Evolutionary conservation across 2,113 vertebrate genomes (phyloP).

Genomic region (Narcine bancroftii): DNA sequence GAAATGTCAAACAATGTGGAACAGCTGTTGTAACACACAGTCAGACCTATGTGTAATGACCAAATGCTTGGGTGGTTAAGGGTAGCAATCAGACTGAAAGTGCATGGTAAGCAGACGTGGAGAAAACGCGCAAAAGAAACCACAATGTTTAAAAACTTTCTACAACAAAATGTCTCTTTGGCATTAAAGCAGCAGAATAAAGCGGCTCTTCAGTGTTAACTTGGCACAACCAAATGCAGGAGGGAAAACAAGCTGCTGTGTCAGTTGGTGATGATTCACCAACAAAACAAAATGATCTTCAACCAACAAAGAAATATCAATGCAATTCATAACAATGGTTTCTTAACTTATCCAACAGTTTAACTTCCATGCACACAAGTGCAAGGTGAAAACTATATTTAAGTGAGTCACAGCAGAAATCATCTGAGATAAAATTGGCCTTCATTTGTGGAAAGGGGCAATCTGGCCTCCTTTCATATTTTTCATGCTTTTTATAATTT

Average conservation of each 20-base stretch:
- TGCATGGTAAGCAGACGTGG: neutral
- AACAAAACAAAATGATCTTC: neutral
- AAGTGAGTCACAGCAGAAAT: neutral
- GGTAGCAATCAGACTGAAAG: neutral
- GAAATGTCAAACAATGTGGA: neutral
- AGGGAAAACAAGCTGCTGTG: too few relatives aligned
- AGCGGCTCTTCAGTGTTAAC: neutral
- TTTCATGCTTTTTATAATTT: too few relatives aligned
- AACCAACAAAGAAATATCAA: neutral
- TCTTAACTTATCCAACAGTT: neutral
- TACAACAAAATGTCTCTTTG: too few relatives aligned
- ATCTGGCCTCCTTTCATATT: too few relatives aligned
- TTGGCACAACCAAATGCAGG: too few relatives aligned
- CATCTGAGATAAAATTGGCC: neutral
- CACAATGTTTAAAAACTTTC: neutral
- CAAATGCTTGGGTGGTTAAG: too few relatives aligned
- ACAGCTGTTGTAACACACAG: neutral
- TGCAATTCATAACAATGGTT: neutral
- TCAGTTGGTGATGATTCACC: too few relatives aligned
- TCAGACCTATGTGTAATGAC: neutral
- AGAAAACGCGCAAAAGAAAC: neutral
- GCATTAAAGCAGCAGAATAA: too few relatives aligned
- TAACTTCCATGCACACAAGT: neutral
- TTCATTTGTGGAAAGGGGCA: neutral
- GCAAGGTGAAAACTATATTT: neutral